Evolutionary conservation across 2,888 invertebrate species (phyloP).

Genomic region (Lithodes maja): DNA sequence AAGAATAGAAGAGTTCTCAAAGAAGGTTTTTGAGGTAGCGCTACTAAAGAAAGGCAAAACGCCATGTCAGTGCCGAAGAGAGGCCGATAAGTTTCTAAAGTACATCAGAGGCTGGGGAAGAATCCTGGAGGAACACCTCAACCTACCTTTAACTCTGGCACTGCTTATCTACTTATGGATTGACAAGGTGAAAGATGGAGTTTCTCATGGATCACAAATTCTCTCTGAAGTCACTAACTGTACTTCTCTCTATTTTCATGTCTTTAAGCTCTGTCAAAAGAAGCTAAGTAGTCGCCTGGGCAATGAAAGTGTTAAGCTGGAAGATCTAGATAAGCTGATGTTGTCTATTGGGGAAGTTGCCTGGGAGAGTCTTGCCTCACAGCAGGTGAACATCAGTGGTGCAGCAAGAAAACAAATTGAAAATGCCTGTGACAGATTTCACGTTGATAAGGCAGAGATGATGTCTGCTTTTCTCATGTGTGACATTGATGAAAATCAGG

Average conservation of each 20-base stretch:
- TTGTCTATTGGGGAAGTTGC: slow-evolving; percentile 43
- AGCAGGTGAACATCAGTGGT: not conserved
- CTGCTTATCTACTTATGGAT: slow-evolving; percentile 52
- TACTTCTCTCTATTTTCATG: slow-evolving; percentile 40
- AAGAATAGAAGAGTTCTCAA: slow-evolving; percentile 23
- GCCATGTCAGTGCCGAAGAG: not conserved
- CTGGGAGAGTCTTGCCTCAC: slow-evolving; percentile 6
- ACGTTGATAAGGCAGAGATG: slow-evolving; percentile 21
- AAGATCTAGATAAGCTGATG: slow-evolving; percentile 8
- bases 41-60: not conserved
- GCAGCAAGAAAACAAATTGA: slow-evolving; percentile 12
- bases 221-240: slow-evolving; percentile 27
- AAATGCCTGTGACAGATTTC: slow-evolving; percentile 12
- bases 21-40: slow-evolving; percentile 45
- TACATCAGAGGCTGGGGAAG: slow-evolving; percentile 24
- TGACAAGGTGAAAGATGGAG: not conserved
- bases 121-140: slow-evolving; percentile 33
- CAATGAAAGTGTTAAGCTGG: not conserved
- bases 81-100: not conserved
- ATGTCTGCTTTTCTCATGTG: slow-evolving; percentile 51
- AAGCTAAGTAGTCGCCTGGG: slow-evolving; percentile 28
- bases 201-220: not conserved
- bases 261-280: slow-evolving; percentile 31
- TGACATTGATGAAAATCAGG: slow-evolving; percentile 15
- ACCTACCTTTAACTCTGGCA: slow-evolving; percentile 43